Evolutionary conservation across 2,888 invertebrate species (phyloP).

Genomic region (Caenorhabditis sp.): DNA sequence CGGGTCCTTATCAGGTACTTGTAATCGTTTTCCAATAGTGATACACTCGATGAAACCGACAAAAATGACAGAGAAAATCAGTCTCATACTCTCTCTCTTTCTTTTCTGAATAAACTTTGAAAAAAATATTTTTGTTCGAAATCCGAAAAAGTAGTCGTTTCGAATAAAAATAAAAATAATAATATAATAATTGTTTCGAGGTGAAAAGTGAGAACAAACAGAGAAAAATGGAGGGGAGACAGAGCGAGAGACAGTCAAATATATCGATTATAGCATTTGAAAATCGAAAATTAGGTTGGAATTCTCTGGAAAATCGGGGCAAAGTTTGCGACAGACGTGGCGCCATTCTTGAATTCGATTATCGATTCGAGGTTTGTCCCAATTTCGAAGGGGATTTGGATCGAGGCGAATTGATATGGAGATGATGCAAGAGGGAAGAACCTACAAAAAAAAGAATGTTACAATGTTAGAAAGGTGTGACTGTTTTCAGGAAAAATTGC

Average conservation of each 20-base stretch:
- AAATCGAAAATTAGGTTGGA: slow-evolving; percentile 20
- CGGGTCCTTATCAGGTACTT: slow-evolving; percentile 40
- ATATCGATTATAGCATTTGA: slow-evolving; percentile 16
- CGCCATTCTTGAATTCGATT: slow-evolving; percentile 18
- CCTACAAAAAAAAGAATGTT: too few species aligned
- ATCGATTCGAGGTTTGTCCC: slow-evolving; percentile 7
- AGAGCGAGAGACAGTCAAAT: background rate
- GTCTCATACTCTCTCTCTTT: background rate
- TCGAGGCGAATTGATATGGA: slow-evolving; percentile 23
- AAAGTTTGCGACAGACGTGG: background rate
- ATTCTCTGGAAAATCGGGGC: slow-evolving; percentile 25
- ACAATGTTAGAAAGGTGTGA: too few species aligned
- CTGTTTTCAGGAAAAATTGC: too few species aligned
- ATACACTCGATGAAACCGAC: slow-evolving; percentile 8
- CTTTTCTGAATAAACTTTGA: slow-evolving; percentile 1
- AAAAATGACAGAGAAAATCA: background rate
- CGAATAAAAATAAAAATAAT: background rate
- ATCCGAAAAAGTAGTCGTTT: background rate
- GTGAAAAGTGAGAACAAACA: slow-evolving; percentile 4
- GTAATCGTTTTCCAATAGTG: slow-evolving; percentile 26
- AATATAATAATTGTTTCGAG: background rate
- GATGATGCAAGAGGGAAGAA: slow-evolving; percentile 18
- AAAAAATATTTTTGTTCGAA: background rate
- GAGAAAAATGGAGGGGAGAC: background rate
- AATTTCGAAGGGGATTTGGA: slow-evolving; percentile 29